phyloP scores from a whole-genome alignment of 1,140 invertebrate species.

The Papilio helenus region DNA sequence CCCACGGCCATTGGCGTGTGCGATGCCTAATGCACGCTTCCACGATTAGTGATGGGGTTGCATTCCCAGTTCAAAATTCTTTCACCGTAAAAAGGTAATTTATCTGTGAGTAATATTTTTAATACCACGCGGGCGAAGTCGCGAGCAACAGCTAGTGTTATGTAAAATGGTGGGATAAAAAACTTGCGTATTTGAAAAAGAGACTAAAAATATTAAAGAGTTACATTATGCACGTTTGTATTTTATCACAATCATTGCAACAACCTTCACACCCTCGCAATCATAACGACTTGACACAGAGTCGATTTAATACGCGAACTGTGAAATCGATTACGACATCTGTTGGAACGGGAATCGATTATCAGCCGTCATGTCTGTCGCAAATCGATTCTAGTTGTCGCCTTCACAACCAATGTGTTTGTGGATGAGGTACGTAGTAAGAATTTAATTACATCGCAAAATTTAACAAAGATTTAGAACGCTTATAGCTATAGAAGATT shows the following conservation, averaged over 20 bases:
- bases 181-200: background rate
- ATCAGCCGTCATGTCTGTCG: constrained; percentile 65
- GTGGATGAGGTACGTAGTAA: constrained; percentile 18
- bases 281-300: constrained; percentile 52
- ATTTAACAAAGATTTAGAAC: background rate
- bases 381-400: constrained; percentile 78
- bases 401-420: constrained; percentile 63
- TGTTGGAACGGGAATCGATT: constrained; percentile 69
- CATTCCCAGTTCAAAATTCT: too few relatives aligned
- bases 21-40: too few relatives aligned
- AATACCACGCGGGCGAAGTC: too few relatives aligned
- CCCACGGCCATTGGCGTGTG: too few relatives aligned
- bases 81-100: too few relatives aligned
- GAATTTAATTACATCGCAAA: constrained; percentile 9
- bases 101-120: too few relatives aligned
- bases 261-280: constrained; percentile 38
- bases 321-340: constrained; percentile 71
- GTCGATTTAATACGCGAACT: constrained; percentile 55
- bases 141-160: too few relatives aligned
- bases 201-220: background rate
- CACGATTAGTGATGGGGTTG: too few relatives aligned
- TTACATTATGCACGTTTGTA: constrained; percentile 22
- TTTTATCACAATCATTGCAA: constrained; percentile 23
- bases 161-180: background rate
- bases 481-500: background rate